phyloP scores from a whole-genome alignment of 2,888 invertebrate species.

The Zygogramma bicolorata region DNA sequence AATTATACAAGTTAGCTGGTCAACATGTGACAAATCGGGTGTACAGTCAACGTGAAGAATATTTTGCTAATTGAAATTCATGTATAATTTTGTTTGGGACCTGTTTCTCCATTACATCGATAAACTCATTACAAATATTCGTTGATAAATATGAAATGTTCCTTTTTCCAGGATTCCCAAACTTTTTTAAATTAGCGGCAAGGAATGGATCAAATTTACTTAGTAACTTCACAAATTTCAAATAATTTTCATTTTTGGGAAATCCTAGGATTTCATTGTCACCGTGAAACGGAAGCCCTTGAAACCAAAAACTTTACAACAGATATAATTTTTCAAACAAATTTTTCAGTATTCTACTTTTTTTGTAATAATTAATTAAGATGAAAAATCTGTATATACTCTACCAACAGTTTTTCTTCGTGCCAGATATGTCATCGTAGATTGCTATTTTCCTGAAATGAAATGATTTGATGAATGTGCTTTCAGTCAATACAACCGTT shows the following conservation, averaged over 20 bases:
- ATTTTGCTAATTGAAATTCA: conserved; percentile 4
- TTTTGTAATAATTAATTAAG: too few species aligned
- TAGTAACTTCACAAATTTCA: conserved; percentile 30
- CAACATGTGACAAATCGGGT: conserved; percentile 14
- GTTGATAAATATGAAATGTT: conserved; percentile 22
- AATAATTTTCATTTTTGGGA: conserved; percentile 24
- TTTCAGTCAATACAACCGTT: conserved; percentile 5
- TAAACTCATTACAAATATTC: conserved; percentile 19
- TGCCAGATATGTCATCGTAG: too few species aligned
- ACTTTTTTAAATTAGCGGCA: background rate
- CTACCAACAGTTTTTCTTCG: too few species aligned
- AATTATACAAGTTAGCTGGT: background rate
- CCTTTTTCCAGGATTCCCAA: conserved; percentile 38
- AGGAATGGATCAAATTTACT: too few species aligned
- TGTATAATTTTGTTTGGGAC: too few species aligned
- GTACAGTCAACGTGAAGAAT: background rate
- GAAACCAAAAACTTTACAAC: conserved; percentile 32
- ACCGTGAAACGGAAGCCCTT: conserved; percentile 48
- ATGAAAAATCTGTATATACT: too few species aligned
- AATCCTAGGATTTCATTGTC: conserved; percentile 49
- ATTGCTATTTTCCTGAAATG: too few species aligned
- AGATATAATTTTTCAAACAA: too few species aligned
- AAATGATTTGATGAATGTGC: too few species aligned
- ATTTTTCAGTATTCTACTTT: too few species aligned
- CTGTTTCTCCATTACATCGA: background rate